Base-by-base conservation (phyloP, 30 jellyfish, hydroid and myxozoan species). In the Chrysaora quinquecirrha region DNA sequence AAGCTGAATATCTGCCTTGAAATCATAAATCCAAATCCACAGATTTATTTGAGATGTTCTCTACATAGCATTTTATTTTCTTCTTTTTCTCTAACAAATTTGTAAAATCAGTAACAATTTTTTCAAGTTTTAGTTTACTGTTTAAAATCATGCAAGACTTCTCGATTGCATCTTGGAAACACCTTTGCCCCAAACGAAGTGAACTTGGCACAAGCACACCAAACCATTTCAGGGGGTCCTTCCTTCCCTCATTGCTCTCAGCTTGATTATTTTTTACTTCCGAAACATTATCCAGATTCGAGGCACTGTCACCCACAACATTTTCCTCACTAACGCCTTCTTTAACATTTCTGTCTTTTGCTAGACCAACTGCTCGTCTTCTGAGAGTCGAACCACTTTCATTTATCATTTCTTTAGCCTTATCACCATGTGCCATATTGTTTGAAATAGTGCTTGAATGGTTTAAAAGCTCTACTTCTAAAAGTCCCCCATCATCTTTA, bases 141-240 rank as follows among this genome's bases (percentile, higher is more conserved):
- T 77, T 87, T 1, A 30, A 71, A 32, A 72, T 64, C 30, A 64
- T 46, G 4, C 73, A 61, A 1, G 70, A 68, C 16, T 23, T 62
- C 23, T 58, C 35, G 30, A 54, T 31, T 60, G 96, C 87, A 16
- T 20, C 50, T 30, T 87, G 79, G 34, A 87, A 87, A 38, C 20
- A 87, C 9, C 14, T 56, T 64, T 87, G 96, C 10, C 96, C 91
- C 32, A 66, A 72, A 23, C 71, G 60, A 24, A 87, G 48, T 1
- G 88, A 56, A 20, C n/a, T 38, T 29, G 96, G 96, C 4, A 79
- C 96, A 10, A 87, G 88, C 30, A 76, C 28, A 2, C 91, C 96
- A 48, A 87, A 87, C 96, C 96, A 87, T 25, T 77, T 77, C 56
- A 86, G 31, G 14, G 96, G 96, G 58, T 86, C 96, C 35, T 24